A percentile compares a stretch with the other conserved stretches of the same genome.
Evolutionary conservation across 2,113 vertebrate species (phyloP).

Genomic region (Monopterus albus): DNA sequence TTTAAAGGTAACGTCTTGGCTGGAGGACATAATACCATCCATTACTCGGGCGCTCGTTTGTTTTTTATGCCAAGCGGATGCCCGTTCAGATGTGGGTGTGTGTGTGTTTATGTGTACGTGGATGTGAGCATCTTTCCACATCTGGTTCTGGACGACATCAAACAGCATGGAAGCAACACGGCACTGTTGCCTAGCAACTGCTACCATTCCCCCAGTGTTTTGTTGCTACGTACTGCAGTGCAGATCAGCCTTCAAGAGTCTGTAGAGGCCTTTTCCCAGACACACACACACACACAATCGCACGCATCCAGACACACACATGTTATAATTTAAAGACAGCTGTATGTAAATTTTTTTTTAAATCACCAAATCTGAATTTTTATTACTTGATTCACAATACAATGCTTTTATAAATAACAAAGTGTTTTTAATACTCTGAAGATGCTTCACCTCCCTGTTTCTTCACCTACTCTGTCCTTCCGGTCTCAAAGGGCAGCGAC

Average conservation of each 20-base stretch:
- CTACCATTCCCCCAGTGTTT: conserved; percentile 79
- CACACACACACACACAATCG: conserved; percentile 50
- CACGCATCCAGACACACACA: not conserved
- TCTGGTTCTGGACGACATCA: conserved; percentile 75
- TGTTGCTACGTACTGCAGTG: conserved; percentile 82
- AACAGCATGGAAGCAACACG: conserved; percentile 77
- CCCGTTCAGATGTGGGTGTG: not conserved
- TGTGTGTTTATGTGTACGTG: conserved; percentile 19
- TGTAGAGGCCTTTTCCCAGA: conserved; percentile 70
- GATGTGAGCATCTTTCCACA: conserved; percentile 59
- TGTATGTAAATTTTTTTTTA: no score
- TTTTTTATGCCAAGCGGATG: conserved; percentile 50
- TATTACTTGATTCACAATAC: no score
- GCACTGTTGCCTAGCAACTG: conserved; percentile 82
- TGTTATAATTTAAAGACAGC: no score
- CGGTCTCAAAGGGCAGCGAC: conserved; percentile 65
- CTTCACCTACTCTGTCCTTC: not conserved
- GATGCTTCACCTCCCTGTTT: not conserved
- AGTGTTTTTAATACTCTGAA: not conserved
- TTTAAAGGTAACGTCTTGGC: conserved; percentile 35
- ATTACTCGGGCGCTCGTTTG: conserved; percentile 39
- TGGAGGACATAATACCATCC: conserved; percentile 40
- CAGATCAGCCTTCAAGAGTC: conserved; percentile 79
- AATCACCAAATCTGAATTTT: not conserved
- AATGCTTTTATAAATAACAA: not conserved